Evolutionary conservation across 2,113 vertebrate species (phyloP).

Genomic region (Steatornis caripensis): DNA sequence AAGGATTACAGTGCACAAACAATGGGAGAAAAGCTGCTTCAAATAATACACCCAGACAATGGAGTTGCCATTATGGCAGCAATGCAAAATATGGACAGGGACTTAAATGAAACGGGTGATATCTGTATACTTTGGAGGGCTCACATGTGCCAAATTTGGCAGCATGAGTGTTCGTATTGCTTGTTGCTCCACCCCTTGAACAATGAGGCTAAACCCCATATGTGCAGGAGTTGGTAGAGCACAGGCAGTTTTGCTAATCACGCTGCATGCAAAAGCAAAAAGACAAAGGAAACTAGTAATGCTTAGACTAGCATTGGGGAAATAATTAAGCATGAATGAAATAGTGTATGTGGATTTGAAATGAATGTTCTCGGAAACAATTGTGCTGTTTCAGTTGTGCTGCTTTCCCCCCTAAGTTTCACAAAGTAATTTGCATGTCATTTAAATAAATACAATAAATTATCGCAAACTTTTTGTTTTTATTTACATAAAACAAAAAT

Average conservation of each 20-base stretch:
- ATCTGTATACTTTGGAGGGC: constrained; percentile 20
- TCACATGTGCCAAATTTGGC: constrained; percentile 42
- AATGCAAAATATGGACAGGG: constrained; percentile 20
- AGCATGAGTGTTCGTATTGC: background rate
- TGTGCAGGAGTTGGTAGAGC: constrained; percentile 6
- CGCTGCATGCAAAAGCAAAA: constrained; percentile 21
- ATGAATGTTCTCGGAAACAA: constrained; percentile 48
- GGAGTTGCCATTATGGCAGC: background rate
- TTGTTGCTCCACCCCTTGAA: constrained; percentile 46
- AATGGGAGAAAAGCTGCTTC: constrained; percentile 55
- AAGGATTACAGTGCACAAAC: constrained; percentile 59
- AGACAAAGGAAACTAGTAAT: constrained; percentile 59
- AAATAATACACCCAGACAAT: constrained; percentile 51
- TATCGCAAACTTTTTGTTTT: constrained; percentile 28
- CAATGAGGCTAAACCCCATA: constrained; percentile 60
- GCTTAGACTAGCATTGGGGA: constrained; percentile 27
- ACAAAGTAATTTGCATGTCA: constrained; percentile 51
- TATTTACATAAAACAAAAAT: constrained; percentile 55
- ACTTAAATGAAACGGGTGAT: background rate
- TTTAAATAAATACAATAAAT: constrained; percentile 59
- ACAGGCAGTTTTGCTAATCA: constrained; percentile 42
- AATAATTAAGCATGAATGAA: constrained; percentile 57
- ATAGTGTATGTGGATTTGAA: constrained; percentile 43
- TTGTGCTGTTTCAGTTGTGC: constrained; percentile 38
- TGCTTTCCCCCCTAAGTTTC: constrained; percentile 15